Evolutionary conservation across 2,113 vertebrate genomes (phyloP).

Genomic region (Thalassoma bifasciatum): DNA sequence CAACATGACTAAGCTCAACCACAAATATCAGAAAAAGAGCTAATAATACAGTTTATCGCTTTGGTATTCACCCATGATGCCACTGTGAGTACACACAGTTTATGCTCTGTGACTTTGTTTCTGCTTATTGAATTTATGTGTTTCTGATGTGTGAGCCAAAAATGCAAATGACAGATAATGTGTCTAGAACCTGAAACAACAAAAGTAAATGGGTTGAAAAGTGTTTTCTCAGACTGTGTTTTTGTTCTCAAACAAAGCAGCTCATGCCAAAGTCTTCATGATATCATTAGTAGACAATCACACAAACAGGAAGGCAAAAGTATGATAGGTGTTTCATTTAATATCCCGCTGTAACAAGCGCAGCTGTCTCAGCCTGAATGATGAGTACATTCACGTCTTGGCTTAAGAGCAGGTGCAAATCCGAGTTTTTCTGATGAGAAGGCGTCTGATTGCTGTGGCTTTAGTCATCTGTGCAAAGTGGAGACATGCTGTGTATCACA

Average conservation of each 20-base stretch:
- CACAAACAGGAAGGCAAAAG: neutral
- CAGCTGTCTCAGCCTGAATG: slow-evolving; percentile 4
- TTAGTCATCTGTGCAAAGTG: slow-evolving; percentile 27
- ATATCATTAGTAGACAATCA: neutral
- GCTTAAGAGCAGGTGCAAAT: slow-evolving; percentile 40
- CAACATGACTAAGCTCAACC: too few species aligned
- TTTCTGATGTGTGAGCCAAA: too few species aligned
- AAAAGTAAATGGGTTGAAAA: too few species aligned
- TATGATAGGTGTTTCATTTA: slow-evolving; percentile 13
- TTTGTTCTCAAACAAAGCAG: neutral
- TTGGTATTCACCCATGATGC: too few species aligned
- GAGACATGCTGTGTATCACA: slow-evolving; percentile 13
- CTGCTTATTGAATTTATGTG: too few species aligned
- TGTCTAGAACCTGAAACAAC: too few species aligned
- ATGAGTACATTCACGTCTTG: neutral
- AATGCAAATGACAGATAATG: too few species aligned
- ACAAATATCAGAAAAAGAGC: too few species aligned
- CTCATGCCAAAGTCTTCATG: neutral
- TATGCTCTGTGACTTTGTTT: too few species aligned
- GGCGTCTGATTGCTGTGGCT: neutral
- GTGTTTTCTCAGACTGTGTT: neutral
- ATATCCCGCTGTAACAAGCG: neutral
- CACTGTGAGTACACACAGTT: too few species aligned
- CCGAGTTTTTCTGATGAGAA: slow-evolving; percentile 25
- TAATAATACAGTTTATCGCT: too few species aligned